Percentiles rank a stretch among this genome's conserved stretches.
These are phyloP conservation scores for Monopterus albus DNA, from an alignment of 2,113 vertebrate genomes.

Conservation along the genomic window DNA sequence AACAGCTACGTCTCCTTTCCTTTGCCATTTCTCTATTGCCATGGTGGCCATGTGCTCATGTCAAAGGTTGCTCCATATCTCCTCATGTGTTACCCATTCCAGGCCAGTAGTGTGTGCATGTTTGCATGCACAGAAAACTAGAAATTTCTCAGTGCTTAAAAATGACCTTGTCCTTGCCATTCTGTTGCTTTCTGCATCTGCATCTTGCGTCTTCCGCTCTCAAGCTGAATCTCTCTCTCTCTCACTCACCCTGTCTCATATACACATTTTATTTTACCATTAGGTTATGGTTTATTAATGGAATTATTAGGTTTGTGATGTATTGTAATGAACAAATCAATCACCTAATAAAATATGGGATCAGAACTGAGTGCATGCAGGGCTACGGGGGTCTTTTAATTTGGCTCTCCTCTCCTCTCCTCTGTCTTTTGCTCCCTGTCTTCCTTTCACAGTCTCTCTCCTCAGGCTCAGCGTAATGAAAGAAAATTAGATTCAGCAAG, in stretches of 20 bases:
- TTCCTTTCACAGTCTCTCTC: conserved; percentile 28
- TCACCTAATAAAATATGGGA: conserved; percentile 76
- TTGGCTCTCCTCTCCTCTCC: conserved; percentile 18
- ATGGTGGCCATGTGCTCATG: conserved; percentile 8
- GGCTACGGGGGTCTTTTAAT: conserved; percentile 64
- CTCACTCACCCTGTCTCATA: background rate
- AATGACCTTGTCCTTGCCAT: conserved; percentile 2
- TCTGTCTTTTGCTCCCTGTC: conserved; percentile 4
- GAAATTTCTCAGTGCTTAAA: background rate
- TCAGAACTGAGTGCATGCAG: conserved; percentile 44
- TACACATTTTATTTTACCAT: conserved; percentile 44
- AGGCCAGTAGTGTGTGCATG: background rate
- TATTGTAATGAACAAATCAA: conserved; percentile 81
- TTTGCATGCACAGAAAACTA: background rate
- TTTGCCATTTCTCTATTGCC: background rate
- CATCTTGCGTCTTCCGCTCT: conserved; percentile 19
- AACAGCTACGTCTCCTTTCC: background rate
- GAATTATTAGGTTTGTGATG: conserved; percentile 79
- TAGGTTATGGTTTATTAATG: conserved; percentile 75
- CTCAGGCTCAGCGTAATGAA: conserved; percentile 45
- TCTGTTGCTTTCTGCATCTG: conserved; percentile 5
- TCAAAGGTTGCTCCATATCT: conserved; percentile 17
- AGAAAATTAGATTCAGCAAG: conserved; percentile 35
- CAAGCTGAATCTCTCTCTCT: background rate
- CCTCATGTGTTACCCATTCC: background rate